Conservation (phyloP, 2,113 vertebrate genomes). For the Spea multiplicata region DNA sequence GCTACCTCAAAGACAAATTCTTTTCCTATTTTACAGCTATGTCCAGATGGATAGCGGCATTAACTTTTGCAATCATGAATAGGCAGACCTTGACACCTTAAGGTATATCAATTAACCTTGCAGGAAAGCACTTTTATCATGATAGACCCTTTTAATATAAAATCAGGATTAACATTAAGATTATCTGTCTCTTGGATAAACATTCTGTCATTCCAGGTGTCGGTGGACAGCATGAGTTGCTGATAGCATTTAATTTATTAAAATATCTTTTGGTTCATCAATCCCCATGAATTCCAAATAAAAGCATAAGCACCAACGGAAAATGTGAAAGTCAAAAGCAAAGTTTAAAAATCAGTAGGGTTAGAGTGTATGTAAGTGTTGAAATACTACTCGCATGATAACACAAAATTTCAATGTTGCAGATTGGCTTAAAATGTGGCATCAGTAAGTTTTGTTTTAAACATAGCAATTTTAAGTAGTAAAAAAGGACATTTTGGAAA, state of each 20-base stretch:
- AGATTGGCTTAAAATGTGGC: no score
- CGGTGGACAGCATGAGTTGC: neutral
- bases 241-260: neutral
- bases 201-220: neutral
- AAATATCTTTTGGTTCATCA: neutral
- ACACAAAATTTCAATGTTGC: no score
- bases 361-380: no score
- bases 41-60: constrained; percentile 12
- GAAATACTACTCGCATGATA: no score
- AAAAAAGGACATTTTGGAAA: no score
- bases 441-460: no score
- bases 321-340: no score
- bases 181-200: constrained; percentile 14
- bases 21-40: neutral
- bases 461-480: no score
- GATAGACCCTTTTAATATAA: neutral
- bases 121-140: neutral
- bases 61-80: constrained; percentile 3
- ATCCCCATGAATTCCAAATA: neutral
- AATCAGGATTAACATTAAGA: neutral
- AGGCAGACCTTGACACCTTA: neutral
- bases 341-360: no score
- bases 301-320: no score
- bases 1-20: neutral
- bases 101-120: neutral